Conservation (phyloP, 2,113 vertebrate genomes). For the Indicator indicator region DNA sequence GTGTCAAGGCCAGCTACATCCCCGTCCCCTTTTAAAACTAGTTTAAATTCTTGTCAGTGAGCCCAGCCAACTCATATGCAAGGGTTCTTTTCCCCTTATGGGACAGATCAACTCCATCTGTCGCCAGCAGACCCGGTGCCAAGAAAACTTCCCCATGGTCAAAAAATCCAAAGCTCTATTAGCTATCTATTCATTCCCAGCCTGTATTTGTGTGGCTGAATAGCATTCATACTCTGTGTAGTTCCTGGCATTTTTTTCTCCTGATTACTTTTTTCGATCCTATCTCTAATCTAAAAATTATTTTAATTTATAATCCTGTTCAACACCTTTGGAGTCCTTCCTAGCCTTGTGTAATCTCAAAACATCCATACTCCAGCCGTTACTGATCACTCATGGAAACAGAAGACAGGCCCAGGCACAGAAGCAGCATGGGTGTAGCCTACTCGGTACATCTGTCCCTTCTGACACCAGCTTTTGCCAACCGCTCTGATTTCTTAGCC, state of each 20-base stretch:
- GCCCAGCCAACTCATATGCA: too few species aligned
- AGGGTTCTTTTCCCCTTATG: too few species aligned
- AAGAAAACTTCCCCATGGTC: too few species aligned
- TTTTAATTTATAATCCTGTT: background rate
- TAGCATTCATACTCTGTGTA: background rate
- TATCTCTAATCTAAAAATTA: background rate
- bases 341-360: too few species aligned
- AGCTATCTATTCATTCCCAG: background rate
- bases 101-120: too few species aligned
- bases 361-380: background rate
- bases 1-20: too few species aligned
- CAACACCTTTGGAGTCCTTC: background rate
- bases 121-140: too few species aligned
- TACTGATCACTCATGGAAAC: background rate
- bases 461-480: background rate
- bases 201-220: background rate
- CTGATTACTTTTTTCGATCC: background rate
- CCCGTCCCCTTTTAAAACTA: too few species aligned
- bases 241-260: background rate
- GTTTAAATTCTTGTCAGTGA: too few species aligned
- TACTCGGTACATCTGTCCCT: background rate
- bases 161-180: too few species aligned
- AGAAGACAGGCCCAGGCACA: background rate
- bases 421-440: background rate
- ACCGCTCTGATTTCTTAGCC: rapidly evolving